A percentile compares a stretch with the other conserved stretches of the same genome.
These are phyloP conservation scores for Drosophila fuyamai DNA, from an alignment of 1,140 invertebrate species.

Conservation along the genomic window DNA sequence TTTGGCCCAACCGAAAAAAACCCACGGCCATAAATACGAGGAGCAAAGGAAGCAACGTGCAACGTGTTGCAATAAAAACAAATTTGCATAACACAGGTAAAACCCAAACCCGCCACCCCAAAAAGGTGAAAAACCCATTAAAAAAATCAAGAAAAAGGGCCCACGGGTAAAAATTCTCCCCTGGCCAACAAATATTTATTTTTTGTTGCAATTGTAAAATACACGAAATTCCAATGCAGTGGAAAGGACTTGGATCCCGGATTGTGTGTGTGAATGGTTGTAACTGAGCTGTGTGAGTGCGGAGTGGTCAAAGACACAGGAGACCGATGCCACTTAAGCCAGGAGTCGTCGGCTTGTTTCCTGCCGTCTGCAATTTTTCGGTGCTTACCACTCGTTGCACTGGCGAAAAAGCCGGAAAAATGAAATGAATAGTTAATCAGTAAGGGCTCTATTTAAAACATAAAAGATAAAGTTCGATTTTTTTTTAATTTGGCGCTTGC, in stretches of 20 bases:
- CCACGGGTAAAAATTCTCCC: slow-evolving; percentile 21
- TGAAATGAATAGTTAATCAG: too few species aligned
- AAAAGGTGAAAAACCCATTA: slow-evolving; percentile 17
- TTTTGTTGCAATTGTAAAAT: slow-evolving; percentile 53
- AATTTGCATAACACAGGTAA: slow-evolving; percentile 80
- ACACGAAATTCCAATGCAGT: slow-evolving; percentile 72
- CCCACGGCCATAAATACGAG: slow-evolving; percentile 58
- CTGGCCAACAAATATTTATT: slow-evolving; percentile 47
- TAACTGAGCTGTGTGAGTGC: slow-evolving; percentile 17
- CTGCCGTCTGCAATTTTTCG: slow-evolving; percentile 42
- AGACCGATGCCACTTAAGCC: slow-evolving; percentile 57
- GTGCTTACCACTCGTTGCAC: slow-evolving; percentile 16
- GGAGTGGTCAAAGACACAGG: slow-evolving; percentile 54
- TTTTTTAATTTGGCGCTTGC: too few species aligned
- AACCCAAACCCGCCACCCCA: slow-evolving; percentile 19
- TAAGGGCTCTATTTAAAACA: too few species aligned
- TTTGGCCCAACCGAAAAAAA: slow-evolving; percentile 11
- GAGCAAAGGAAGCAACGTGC: slow-evolving; percentile 53
- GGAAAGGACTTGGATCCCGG: slow-evolving; percentile 39
- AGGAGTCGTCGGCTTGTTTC: slow-evolving; percentile 36
- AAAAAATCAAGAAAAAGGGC: slow-evolving; percentile 19
- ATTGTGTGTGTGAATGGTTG: slow-evolving; percentile 18
- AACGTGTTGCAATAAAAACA: slow-evolving; percentile 81
- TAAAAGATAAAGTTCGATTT: too few species aligned
- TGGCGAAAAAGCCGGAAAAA: background rate